A percentile compares a stretch with the other conserved stretches of the same genome.
phyloP scores from a whole-genome alignment of 2,113 vertebrate species.

The Camelus bactrianus region DNA sequence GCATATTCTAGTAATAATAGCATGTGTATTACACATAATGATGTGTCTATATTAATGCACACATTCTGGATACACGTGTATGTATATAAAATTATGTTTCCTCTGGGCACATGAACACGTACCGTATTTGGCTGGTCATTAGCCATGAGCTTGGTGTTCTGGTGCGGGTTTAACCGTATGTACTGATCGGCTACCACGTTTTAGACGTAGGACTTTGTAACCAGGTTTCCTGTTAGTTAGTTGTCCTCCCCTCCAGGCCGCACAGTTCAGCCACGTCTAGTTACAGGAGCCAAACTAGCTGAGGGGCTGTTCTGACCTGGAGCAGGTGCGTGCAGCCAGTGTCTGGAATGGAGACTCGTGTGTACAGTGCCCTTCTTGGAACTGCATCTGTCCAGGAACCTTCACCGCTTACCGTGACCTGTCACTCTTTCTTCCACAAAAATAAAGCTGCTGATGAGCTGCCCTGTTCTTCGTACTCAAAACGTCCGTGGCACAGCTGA shows the following conservation, averaged over 20 bases:
- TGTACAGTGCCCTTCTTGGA: not conserved
- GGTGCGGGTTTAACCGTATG: not conserved
- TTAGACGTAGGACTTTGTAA: not conserved
- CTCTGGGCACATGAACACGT: not conserved
- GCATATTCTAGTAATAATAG: not conserved
- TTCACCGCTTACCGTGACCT: not conserved
- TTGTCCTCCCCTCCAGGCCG: not conserved
- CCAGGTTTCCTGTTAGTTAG: slow-evolving; percentile 2
- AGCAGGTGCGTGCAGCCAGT: not conserved
- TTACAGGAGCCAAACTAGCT: not conserved
- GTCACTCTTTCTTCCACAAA: not conserved
- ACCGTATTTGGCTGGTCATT: not conserved
- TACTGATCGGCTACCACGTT: not conserved
- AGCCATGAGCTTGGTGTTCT: not conserved
- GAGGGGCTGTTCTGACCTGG: not conserved
- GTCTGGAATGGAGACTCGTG: not conserved
- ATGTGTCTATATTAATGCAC: not conserved
- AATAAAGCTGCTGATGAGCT: not conserved
- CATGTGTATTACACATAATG: not conserved
- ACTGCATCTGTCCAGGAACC: not conserved
- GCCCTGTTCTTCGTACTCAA: not conserved
- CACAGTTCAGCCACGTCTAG: not conserved
- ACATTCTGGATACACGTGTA: too few relatives aligned
- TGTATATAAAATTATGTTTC: not conserved
- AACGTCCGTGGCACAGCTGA: not conserved